Evolutionary conservation across 2,113 vertebrate species (phyloP), one percentile per base, ranked within the genome.

Genomic region (Pteronura brasiliensis): DNA sequence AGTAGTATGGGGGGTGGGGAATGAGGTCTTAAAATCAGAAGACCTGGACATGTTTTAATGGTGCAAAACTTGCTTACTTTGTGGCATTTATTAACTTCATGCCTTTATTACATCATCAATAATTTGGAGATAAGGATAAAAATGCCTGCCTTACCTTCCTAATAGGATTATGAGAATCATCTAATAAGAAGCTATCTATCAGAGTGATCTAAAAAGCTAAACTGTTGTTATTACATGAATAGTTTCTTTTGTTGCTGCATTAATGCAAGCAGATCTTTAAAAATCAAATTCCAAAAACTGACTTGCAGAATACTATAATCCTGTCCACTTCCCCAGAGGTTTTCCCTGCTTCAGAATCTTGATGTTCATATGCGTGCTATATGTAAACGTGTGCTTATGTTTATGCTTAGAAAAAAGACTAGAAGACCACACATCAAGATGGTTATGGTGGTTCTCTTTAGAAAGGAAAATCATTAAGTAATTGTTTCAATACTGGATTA

Each of bases 11-110:
- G 4, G 2, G 49, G 2, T 67, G 2, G 21, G 20, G 34, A 76
- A 76, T 89, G 31, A 65, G n/a, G 49, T 86, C 74, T 91, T 76
- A 85, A 93, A 88, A 94, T 88, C 71, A 81, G 52, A 36, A 96
- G 36, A 87, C 11, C 4, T 59, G 21, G 31, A 12, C 52, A 86
- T 34, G 12, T 87, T 92, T 18, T 67, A 27, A 74, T 39, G 31
- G 18, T 88, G 8, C 18, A 84, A 67, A 79, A 49, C 18, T 39
- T 92, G 71, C 3, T 92, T 27, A 34, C 21, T 94, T n/a, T 39
- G 31, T 79, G n/a, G 61, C 65, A 89, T 47, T 63, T 59, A n/a
- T 47, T 79, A 44, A n/a, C 87, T 63, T 77, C 7, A 29, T 49
- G 15, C 91, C 52, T 96, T 49, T 44, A 36, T 61, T 57, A 88